Evolutionary conservation across 1,140 invertebrate species (phyloP).

Genomic region (Bombus balteatus): DNA sequence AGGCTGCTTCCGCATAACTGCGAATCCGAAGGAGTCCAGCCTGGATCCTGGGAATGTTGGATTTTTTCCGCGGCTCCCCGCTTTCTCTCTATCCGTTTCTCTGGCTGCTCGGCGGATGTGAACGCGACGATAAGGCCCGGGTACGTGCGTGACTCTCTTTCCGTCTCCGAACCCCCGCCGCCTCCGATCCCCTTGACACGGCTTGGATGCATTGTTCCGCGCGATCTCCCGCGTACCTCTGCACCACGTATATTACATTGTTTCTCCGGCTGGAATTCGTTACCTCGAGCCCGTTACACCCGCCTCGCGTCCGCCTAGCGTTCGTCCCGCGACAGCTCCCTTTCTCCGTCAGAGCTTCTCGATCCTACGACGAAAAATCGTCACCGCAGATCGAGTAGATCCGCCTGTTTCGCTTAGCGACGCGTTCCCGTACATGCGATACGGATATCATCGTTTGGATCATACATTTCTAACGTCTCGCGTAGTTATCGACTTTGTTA

Average conservation of each 20-base stretch:
- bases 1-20: slow-evolving; percentile 69
- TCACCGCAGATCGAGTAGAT: no score
- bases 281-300: slow-evolving; percentile 1
- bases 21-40: slow-evolving; percentile 63
- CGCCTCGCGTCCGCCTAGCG: no score
- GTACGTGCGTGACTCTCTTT: slow-evolving; percentile 76
- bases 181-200: slow-evolving; percentile 22
- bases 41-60: slow-evolving; percentile 74
- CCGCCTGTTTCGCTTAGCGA: no score
- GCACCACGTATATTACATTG: slow-evolving; percentile 67
- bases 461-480: no score
- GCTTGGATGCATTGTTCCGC: slow-evolving; percentile 62
- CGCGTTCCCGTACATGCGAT: no score
- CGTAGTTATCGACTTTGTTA: no score
- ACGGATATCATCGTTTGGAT: no score
- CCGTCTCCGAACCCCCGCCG: slow-evolving; percentile 35
- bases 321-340: no score
- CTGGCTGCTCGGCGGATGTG: slow-evolving; percentile 75
- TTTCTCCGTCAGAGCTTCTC: no score
- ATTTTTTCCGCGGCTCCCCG: slow-evolving; percentile 67
- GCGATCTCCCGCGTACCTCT: slow-evolving; percentile 66
- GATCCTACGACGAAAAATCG: no score
- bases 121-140: slow-evolving; percentile 76
- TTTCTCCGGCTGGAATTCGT: slow-evolving; percentile 55
- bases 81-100: slow-evolving; percentile 76